Percentiles rank a stretch among this genome's conserved stretches.
Conservation (phyloP, 2,797 vertebrate species). For the Tenualosa ilisha region DNA sequence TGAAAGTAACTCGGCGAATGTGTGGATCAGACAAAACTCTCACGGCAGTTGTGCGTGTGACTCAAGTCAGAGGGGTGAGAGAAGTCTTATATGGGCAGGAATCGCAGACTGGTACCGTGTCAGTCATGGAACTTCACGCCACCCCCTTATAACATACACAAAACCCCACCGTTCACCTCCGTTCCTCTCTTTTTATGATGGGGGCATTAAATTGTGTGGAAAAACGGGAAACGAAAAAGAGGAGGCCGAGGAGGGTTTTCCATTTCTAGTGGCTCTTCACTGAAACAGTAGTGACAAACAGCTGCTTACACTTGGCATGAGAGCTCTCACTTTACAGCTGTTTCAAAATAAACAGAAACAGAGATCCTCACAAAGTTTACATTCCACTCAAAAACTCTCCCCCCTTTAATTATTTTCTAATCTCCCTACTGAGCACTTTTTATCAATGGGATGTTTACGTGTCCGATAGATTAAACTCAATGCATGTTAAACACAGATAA, state of each 20-base stretch:
- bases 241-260: constrained; percentile 53
- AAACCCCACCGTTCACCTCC: neutral
- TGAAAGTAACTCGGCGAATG: neutral
- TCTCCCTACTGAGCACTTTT: constrained; percentile 77
- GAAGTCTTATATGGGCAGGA: constrained; percentile 24
- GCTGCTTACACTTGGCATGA: constrained; percentile 81
- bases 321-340: constrained; percentile 75
- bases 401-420: constrained; percentile 77
- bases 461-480: constrained; percentile 75
- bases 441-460: constrained; percentile 67
- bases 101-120: constrained; percentile 15
- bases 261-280: constrained; percentile 57
- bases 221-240: constrained; percentile 9
- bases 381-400: constrained; percentile 69
- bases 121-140: neutral
- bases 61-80: constrained; percentile 20
- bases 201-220: constrained; percentile 16
- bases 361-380: constrained; percentile 69
- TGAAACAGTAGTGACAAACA: constrained; percentile 70
- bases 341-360: constrained; percentile 79
- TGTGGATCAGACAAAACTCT: constrained; percentile 13
- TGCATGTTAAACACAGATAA: constrained; percentile 76
- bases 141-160: neutral
- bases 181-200: neutral
- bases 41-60: constrained; percentile 19